Conservation (phyloP, 1,140 invertebrate genomes). For the Aphaenogaster ashmeadi region DNA sequence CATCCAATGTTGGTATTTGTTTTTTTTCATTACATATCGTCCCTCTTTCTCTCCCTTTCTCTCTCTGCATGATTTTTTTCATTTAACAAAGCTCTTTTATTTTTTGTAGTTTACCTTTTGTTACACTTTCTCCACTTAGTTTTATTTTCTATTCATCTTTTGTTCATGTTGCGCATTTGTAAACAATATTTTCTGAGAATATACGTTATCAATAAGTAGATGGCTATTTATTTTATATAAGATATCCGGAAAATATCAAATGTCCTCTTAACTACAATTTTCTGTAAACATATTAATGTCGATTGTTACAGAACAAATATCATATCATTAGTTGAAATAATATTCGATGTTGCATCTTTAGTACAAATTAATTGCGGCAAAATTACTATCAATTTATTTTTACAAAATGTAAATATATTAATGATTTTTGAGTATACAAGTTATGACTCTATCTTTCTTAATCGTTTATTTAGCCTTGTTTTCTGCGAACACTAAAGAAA, state of each 20-base stretch:
- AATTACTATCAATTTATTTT: slow-evolving; percentile 7
- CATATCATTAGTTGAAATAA: not conserved
- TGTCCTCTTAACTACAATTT: not conserved
- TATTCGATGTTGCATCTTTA: not conserved
- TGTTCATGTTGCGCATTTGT: not conserved
- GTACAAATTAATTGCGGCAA: not conserved
- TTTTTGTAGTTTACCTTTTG: not conserved
- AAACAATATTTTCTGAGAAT: not conserved
- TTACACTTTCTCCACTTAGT: not conserved
- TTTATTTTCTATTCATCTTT: slow-evolving; percentile 1
- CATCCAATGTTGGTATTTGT: not conserved
- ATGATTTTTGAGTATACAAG: not conserved
- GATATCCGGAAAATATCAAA: not conserved
- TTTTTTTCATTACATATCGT: not conserved
- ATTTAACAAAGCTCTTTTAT: not conserved
- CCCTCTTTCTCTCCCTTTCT: not conserved
- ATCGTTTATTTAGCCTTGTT: not conserved
- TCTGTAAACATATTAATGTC: not conserved
- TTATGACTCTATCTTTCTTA: not conserved
- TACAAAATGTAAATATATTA: not conserved
- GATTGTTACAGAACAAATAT: not conserved
- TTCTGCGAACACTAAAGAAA: not conserved
- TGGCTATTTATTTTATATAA: not conserved
- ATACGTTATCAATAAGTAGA: not conserved
- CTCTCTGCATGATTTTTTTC: not conserved